Percentiles rank a stretch among this genome's conserved stretches.
phyloP scores from a whole-genome alignment of 1,140 invertebrate species.

The Aphelinus atriplicis region DNA sequence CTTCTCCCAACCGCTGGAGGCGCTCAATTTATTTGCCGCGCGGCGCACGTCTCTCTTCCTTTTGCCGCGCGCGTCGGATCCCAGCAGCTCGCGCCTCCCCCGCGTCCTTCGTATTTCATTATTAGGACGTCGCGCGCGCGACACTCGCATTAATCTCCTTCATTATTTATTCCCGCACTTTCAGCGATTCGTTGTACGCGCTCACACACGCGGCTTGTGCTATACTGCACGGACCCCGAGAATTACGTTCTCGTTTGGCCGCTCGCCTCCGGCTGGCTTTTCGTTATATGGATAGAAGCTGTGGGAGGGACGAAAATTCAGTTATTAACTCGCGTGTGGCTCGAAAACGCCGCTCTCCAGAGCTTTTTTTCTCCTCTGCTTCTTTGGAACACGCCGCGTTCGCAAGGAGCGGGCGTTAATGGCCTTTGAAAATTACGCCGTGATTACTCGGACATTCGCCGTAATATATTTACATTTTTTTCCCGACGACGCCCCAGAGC shows the following conservation, averaged over 20 bases:
- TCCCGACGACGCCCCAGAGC: neutral
- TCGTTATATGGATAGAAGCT: neutral
- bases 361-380: constrained; percentile 3
- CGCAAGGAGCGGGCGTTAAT: neutral
- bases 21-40: neutral
- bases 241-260: constrained; percentile 17
- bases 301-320: constrained; percentile 1
- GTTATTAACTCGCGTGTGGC: constrained; percentile 16
- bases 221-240: neutral
- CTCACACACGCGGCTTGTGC: neutral
- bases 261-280: neutral
- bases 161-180: constrained; percentile 34
- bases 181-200: constrained; percentile 10
- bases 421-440: constrained; percentile 3
- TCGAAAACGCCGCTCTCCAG: no score
- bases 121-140: constrained; percentile 10
- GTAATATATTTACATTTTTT: constrained; percentile 8
- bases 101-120: constrained; percentile 31
- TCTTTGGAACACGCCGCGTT: neutral
- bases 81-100: constrained; percentile 15
- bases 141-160: constrained; percentile 23
- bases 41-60: neutral
- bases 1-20: constrained; percentile 23
- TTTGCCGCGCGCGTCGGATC: constrained; percentile 12
- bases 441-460: neutral